Conservation (phyloP, 2,797 vertebrate species). For the Borostomias antarcticus region DNA sequence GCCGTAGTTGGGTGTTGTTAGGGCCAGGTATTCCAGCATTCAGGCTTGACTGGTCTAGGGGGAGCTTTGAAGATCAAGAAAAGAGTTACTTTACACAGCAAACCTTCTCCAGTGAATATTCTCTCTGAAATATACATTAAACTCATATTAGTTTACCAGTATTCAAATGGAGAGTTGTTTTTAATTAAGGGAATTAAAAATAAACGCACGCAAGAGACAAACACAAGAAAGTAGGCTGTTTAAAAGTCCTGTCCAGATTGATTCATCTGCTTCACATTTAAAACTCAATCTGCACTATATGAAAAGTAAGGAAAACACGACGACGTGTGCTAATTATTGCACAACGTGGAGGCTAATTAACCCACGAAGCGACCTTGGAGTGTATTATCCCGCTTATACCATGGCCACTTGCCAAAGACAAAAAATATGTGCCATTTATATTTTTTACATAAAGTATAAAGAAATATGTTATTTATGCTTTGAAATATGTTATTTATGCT, state of each 20-base stretch:
- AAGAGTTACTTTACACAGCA: constrained; percentile 53
- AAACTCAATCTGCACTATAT: neutral
- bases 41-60: constrained; percentile 34
- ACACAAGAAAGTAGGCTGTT: neutral
- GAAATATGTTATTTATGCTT: too few species aligned
- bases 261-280: neutral
- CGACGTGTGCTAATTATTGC: too few species aligned
- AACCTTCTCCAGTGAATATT: constrained; percentile 47
- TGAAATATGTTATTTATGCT: too few species aligned
- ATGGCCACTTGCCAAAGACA: too few species aligned
- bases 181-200: constrained; percentile 32
- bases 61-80: constrained; percentile 58
- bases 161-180: constrained; percentile 38
- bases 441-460: too few species aligned
- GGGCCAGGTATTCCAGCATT: constrained; percentile 32
- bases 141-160: constrained; percentile 45
- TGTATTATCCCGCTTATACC: too few species aligned
- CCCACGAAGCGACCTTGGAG: too few species aligned
- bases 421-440: too few species aligned
- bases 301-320: neutral
- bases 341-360: too few species aligned
- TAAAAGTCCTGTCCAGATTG: too few species aligned
- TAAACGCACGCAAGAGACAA: constrained; percentile 22
- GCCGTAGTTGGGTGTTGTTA: constrained; percentile 41
- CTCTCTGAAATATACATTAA: constrained; percentile 50